Evolutionary conservation across 2,113 vertebrate species (phyloP), one percentile per base, ranked within the genome.

Genomic region (Rostratula benghalensis): DNA sequence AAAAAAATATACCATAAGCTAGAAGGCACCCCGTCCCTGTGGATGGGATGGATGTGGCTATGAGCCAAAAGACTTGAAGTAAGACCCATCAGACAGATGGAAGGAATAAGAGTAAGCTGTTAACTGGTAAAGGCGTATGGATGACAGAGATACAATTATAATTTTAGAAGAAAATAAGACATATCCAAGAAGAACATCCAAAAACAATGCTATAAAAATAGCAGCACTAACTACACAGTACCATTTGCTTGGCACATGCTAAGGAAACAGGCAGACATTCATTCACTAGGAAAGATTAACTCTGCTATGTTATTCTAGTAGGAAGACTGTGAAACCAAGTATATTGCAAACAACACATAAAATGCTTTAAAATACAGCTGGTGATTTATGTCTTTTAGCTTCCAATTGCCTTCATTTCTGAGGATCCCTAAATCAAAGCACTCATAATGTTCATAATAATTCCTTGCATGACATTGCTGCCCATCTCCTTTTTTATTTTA

Each of bases 151-250:
- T 51, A 89, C 23, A 82, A 69, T 61, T 89, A 95, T 21, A 70
- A 94, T 51, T 86, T 94, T 80, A 92, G 90, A 93, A 91, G 85
- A 84, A 83, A 79, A 87, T 63, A 88, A 90, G 77, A 86, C 61
- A 71, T 76, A 86, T 56, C 78, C 1, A 3, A 95, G 94, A 97
- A 93, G 70, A 91, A 84, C 54, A 59, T 11, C 76, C 76, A 77
- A 90, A 90, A 96, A 57, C 74, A 97, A 73, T 76, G n/a, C 43
- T 76, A 65, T 41, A 92, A 93, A 93, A 90, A 79, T 46, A 95
- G 69, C 90, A 87, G 30, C 69, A 63, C 80, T 83, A 67, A 71
- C 82, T 77, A 7, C 57, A 50, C 39, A 63, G 71, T 43, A 45
- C n/a, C 45, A 57, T 69, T 90, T 79, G 48, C 50, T 82, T 89